Base-by-base conservation (phyloP, 2,113 vertebrate genomes). In the Trichomycterus rosablanca region DNA sequence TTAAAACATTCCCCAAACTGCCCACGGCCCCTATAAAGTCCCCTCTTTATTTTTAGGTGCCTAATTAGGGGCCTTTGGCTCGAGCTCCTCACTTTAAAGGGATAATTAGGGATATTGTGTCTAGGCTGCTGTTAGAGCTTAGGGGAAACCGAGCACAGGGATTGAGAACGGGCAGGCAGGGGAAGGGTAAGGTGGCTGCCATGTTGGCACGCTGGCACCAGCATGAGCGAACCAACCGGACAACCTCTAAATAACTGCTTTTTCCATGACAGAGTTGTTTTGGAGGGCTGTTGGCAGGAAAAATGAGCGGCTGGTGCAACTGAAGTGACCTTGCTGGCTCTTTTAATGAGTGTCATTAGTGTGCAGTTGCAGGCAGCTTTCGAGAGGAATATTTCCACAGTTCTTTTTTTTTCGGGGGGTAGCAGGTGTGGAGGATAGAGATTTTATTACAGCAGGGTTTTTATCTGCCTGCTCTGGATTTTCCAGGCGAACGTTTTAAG, bases 1-100 rank as follows among this genome's bases (percentile, higher is more conserved):
- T 84, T 84, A 84, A 82, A 81, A 82, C 76, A 84, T 84, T 82
- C 79, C 78, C 76, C 73, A 79, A 82, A 78, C 76, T 77, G 71
- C 74, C 74, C 68, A 73, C 51, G 63, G 75, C 63, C 74, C 70
- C 77, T 64, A 75, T 82, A 83, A 83, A 83, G 73, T 69, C 60
- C 70, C 68, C 71, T 74, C 75, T 77, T 78, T 76, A 74, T 81
- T 84, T 78, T 83, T 80, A 83, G 82, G 80, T 75, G 78, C 81
- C 84, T 84, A 84, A 84, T 84, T 80, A 84, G 78, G 54, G 75
- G 76, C 63, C 71, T 64, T 74, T 73, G 81, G 77, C 80, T 80
- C 65, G 43, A 64, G 53, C 58, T 72, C 37, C 54, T 68, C 28
- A 32, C 78, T 85, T 79, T 86, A 84, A 84, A 76, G 78, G 80